phyloP scores from a whole-genome alignment of 2,797 vertebrate genomes.

The Graptemys geographica region DNA sequence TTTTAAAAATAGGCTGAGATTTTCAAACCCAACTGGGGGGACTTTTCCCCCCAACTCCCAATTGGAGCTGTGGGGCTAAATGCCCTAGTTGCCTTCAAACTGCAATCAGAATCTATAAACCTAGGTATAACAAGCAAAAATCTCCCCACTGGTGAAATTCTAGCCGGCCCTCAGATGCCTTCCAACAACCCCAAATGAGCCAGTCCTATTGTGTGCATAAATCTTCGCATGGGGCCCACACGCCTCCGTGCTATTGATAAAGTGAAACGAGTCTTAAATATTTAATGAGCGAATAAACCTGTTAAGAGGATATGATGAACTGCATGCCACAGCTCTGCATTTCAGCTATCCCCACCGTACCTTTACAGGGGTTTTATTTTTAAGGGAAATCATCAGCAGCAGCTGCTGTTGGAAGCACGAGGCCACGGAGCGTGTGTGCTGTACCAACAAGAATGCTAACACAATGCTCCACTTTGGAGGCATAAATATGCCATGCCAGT shows the following conservation, averaged over 20 bases:
- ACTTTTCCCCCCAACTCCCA: not conserved
- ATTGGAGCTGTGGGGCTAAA: not conserved
- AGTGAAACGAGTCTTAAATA: slow-evolving; percentile 79
- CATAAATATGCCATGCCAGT: not conserved
- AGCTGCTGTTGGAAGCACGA: slow-evolving; percentile 51
- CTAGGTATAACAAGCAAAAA: not conserved
- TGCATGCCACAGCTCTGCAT: slow-evolving; percentile 60
- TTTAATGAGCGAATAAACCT: slow-evolving; percentile 82
- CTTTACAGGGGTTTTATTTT: slow-evolving; percentile 68
- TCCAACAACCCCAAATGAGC: slow-evolving; percentile 71
- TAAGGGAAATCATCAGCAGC: slow-evolving; percentile 34
- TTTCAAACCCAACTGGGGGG: not conserved
- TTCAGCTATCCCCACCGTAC: slow-evolving; percentile 64
- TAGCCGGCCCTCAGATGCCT: slow-evolving; percentile 64
- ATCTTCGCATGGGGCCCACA: slow-evolving; percentile 72
- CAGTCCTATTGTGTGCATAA: slow-evolving; percentile 72
- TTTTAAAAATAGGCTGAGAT: not conserved
- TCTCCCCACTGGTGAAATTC: slow-evolving; percentile 34
- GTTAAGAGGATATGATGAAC: slow-evolving; percentile 81
- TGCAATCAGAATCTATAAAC: slow-evolving; percentile 31
- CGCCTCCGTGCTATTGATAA: slow-evolving; percentile 79
- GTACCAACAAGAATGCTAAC: not conserved
- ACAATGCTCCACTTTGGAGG: not conserved
- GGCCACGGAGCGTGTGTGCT: not conserved
- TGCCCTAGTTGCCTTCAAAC: not conserved